phyloP scores from a whole-genome alignment of 2,113 vertebrate genomes.

The Eidolon helvum region DNA sequence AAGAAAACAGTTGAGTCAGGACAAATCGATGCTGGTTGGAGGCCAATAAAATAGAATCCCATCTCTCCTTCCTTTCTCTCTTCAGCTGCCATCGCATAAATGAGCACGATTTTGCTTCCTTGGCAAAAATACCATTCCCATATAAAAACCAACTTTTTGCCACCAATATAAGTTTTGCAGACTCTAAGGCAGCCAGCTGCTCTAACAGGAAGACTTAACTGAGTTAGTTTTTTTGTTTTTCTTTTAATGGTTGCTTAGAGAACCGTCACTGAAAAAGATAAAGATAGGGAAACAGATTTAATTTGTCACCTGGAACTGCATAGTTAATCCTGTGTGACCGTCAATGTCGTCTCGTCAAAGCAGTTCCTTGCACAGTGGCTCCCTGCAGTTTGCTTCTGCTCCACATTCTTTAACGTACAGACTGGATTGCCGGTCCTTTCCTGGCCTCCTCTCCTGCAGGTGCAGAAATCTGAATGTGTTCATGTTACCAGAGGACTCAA shows the following conservation, averaged over 20 bases:
- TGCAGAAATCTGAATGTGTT: not conserved
- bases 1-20: slow-evolving; percentile 14
- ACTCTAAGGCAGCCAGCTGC: not conserved
- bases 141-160: not conserved
- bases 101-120: not conserved
- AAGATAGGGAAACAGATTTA: not conserved
- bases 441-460: not conserved
- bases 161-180: not conserved
- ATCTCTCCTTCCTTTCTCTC: not conserved
- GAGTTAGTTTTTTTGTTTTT: not conserved
- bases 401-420: rapidly evolving
- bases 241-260: not conserved
- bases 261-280: not conserved
- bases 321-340: not conserved
- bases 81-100: rapidly evolving
- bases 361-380: not conserved
- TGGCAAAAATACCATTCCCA: not conserved
- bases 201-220: not conserved
- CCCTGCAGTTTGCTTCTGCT: not conserved
- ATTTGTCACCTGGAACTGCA: slow-evolving; percentile 6
- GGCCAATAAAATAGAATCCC: not conserved
- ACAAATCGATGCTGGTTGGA: not conserved
- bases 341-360: not conserved
- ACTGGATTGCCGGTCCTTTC: not conserved
- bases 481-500: not conserved